Conservation (phyloP, 2,888 invertebrate genomes). For the Drosophila eohydei region DNA sequence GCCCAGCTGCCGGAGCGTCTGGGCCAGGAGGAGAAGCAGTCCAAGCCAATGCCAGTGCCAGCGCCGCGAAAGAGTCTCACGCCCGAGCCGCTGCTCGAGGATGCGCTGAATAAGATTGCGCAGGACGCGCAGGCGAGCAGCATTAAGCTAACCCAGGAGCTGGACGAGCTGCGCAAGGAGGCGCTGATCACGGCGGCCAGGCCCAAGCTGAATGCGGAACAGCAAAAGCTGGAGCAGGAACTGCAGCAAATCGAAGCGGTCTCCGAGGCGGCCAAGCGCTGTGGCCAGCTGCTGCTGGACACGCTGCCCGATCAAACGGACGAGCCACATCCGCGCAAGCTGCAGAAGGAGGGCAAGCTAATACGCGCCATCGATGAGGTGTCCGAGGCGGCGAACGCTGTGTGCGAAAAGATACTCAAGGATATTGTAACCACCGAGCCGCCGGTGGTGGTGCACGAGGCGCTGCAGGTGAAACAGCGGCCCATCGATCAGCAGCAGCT, state of each 20-base stretch:
- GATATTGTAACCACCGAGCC: conserved; percentile 83
- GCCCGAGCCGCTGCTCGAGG: conserved; percentile 87
- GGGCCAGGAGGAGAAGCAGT: conserved; percentile 49
- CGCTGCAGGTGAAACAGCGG: conserved; percentile 74
- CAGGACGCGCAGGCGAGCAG: conserved; percentile 91
- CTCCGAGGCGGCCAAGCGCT: conserved; percentile 85
- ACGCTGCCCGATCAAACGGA: conserved; percentile 79
- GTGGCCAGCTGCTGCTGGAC: conserved; percentile 85
- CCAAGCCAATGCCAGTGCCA: conserved; percentile 87
- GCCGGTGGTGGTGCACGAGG: conserved; percentile 80
- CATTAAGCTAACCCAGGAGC: conserved; percentile 89
- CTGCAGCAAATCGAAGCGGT: conserved; percentile 85
- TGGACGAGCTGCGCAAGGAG: conserved; percentile 86
- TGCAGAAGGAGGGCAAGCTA: conserved; percentile 82
- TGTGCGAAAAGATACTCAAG: conserved; percentile 83
- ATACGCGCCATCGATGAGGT: conserved; percentile 84
- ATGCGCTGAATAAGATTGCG: conserved; percentile 90
- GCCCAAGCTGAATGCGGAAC: conserved; percentile 73
- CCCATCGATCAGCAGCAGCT: conserved; percentile 48
- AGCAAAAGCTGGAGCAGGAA: conserved; percentile 78
- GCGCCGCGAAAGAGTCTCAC: conserved; percentile 85
- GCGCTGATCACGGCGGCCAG: conserved; percentile 79
- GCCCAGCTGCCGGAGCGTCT: conserved; percentile 83
- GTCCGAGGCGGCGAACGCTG: conserved; percentile 83
- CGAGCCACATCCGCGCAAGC: conserved; percentile 62